These are phyloP conservation scores for Aegotheles bennettii DNA, from an alignment of 2,113 vertebrate species.

Conservation along the genomic window DNA sequence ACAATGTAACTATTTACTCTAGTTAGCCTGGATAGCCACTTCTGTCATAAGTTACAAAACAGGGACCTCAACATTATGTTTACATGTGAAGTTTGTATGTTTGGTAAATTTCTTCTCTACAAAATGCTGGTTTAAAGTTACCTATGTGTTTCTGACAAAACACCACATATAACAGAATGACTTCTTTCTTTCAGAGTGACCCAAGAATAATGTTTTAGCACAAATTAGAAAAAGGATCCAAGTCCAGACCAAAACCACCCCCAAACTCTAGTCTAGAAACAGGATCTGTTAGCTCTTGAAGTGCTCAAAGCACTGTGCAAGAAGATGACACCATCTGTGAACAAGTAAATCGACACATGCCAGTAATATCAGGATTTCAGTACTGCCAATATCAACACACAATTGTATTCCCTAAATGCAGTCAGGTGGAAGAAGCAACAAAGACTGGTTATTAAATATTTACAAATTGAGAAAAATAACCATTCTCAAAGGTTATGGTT, in stretches of 20 bases:
- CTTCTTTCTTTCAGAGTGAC: neutral
- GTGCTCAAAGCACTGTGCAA: neutral
- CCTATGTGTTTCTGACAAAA: neutral
- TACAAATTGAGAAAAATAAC: neutral
- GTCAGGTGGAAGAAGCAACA: neutral
- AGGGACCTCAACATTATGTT: neutral
- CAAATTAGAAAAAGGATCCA: neutral
- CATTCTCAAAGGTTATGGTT: neutral
- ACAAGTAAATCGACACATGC: neutral
- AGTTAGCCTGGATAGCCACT: neutral
- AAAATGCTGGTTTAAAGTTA: neutral
- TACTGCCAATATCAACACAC: neutral
- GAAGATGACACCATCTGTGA: neutral
- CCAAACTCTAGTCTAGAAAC: neutral
- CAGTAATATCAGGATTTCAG: neutral
- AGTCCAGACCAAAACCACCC: neutral
- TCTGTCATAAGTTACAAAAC: neutral
- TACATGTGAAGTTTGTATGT: neutral
- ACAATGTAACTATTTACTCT: conserved; percentile 43
- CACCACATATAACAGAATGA: neutral
- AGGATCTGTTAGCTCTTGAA: neutral
- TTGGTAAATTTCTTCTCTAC: neutral
- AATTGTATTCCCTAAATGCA: neutral
- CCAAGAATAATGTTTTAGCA: neutral
- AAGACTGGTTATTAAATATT: neutral